Percentiles rank a stretch among this genome's conserved stretches.
Conservation (phyloP, 2,797 vertebrate species). For the Hafferia zeledoni region DNA sequence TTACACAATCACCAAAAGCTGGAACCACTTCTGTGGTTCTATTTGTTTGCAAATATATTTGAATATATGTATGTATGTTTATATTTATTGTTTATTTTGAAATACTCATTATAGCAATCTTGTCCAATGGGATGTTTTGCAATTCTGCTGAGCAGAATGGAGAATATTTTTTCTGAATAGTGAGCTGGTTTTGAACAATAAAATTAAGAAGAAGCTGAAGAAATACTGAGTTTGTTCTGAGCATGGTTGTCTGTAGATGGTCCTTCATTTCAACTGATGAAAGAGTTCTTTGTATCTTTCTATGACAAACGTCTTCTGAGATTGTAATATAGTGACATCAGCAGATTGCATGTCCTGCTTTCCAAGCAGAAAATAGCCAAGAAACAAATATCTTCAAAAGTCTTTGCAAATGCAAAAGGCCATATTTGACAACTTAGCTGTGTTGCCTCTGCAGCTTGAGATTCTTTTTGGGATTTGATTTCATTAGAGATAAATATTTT, state of each 20-base stretch:
- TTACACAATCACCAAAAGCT: not conserved
- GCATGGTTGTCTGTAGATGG: not conserved
- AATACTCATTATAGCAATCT: not conserved
- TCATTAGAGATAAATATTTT: constrained; percentile 24
- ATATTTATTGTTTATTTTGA: not conserved
- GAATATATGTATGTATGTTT: not conserved
- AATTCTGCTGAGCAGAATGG: not conserved
- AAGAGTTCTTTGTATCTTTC: not conserved
- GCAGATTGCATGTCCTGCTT: not conserved
- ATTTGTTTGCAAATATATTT: not conserved
- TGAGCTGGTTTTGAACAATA: not conserved
- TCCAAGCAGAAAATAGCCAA: not conserved
- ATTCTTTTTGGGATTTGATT: constrained; percentile 22
- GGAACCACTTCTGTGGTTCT: not conserved
- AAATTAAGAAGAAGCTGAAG: not conserved
- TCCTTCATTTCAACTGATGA: not conserved
- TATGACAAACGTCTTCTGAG: not conserved
- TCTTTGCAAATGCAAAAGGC: not conserved
- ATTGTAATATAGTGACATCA: not conserved
- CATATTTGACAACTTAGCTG: not conserved
- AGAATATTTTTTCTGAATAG: not conserved
- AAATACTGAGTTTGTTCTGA: not conserved
- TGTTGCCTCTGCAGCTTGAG: not conserved
- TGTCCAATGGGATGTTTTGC: not conserved
- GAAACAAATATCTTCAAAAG: not conserved